Evolutionary conservation across 2,113 vertebrate species (phyloP).

Genomic region (Malurus melanocephalus): DNA sequence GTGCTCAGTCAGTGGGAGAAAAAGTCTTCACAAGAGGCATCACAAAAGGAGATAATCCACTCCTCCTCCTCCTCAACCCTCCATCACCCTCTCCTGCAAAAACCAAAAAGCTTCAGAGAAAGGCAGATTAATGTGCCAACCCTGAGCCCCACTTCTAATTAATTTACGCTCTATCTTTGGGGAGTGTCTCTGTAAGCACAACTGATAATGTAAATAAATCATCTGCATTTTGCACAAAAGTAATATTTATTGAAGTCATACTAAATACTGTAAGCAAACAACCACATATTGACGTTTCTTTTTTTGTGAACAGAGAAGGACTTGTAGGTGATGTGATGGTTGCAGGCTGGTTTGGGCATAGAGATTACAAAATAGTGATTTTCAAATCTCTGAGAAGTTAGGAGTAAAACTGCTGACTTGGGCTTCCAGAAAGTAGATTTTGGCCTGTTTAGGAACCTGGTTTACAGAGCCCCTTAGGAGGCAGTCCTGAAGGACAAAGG

Average conservation of each 20-base stretch:
- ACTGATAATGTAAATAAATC: neutral
- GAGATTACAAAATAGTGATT: neutral
- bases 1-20: conserved; percentile 33
- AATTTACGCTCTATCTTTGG: neutral
- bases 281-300: neutral
- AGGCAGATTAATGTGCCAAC: neutral
- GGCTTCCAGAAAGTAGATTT: neutral
- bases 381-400: neutral
- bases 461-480: neutral
- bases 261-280: neutral
- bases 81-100: neutral
- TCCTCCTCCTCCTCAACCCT: neutral
- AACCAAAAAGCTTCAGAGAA: neutral
- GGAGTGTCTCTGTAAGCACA: neutral
- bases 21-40: conserved; percentile 35
- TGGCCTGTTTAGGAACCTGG: neutral
- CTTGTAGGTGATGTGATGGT: too few species aligned
- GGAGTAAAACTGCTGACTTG: neutral
- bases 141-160: neutral
- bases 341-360: neutral
- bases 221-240: neutral
- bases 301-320: neutral
- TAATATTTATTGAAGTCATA: neutral
- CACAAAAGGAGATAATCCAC: neutral
- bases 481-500: neutral